phyloP scores from a whole-genome alignment of 2,888 invertebrate species.

The Pheosia tremula region DNA sequence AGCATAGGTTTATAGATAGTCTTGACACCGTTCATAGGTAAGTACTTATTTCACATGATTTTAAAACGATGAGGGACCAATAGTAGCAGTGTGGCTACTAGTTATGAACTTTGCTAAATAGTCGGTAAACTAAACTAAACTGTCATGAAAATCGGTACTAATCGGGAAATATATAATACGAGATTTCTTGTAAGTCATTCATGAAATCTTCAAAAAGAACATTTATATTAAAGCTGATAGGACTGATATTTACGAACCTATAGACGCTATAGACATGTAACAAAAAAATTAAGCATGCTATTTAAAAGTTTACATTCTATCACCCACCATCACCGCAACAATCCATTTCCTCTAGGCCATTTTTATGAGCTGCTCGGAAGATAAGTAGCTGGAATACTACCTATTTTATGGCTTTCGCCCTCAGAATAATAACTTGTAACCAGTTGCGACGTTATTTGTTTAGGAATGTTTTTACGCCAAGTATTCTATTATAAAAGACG shows the following conservation, averaged over 20 bases:
- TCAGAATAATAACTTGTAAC: not conserved
- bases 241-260: no score
- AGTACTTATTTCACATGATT: not conserved
- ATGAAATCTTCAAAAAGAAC: no score
- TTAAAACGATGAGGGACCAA: not conserved
- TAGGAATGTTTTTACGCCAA: slow-evolving; percentile 31
- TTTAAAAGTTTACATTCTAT: not conserved
- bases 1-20: not conserved
- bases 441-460: slow-evolving; percentile 17
- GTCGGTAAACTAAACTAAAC: no score
- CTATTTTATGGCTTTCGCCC: not conserved
- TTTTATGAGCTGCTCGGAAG: not conserved
- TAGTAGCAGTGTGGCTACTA: not conserved
- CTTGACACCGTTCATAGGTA: slow-evolving; percentile 2
- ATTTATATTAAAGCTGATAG: no score
- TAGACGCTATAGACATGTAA: no score
- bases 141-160: no score
- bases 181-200: no score
- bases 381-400: not conserved
- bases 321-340: not conserved
- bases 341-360: not conserved
- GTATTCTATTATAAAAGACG: slow-evolving; percentile 20
- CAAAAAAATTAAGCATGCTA: no score
- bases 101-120: no score
- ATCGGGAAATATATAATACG: no score